These are phyloP conservation scores for Drosophila acutilabella DNA, from an alignment of 2,888 invertebrate genomes.

Conservation along the genomic window DNA sequence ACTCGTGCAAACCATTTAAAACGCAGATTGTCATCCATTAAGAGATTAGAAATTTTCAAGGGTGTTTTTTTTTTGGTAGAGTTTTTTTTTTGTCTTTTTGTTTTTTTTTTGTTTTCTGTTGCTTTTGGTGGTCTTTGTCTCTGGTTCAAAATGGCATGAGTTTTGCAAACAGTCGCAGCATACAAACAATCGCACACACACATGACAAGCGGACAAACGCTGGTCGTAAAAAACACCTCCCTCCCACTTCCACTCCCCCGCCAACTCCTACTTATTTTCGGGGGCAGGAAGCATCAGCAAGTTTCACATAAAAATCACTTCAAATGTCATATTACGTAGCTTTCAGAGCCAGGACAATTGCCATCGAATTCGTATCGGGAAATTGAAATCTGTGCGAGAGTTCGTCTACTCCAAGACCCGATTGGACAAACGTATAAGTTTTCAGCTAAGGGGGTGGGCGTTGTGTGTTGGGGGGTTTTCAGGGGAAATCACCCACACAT, in stretches of 20 bases:
- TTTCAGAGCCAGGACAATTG: constrained; percentile 71
- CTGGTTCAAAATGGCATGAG: constrained; percentile 64
- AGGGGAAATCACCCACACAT: constrained; percentile 57
- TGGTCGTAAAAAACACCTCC: constrained; percentile 63
- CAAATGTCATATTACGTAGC: constrained; percentile 79
- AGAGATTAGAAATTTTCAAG: constrained; percentile 81
- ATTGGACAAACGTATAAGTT: constrained; percentile 72
- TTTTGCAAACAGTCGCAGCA: constrained; percentile 73
- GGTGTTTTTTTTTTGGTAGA: constrained; percentile 54
- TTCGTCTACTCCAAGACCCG: constrained; percentile 41
- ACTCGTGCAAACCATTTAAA: constrained; percentile 79
- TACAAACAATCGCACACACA: constrained; percentile 46
- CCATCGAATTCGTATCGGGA: constrained; percentile 77
- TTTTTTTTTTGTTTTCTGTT: constrained; percentile 23
- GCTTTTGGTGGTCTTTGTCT: constrained; percentile 69
- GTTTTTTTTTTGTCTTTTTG: constrained; percentile 22
- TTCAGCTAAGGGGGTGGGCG: constrained; percentile 20
- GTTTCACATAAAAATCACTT: constrained; percentile 81
- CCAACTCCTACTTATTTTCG: constrained; percentile 19
- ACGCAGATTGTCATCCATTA: constrained; percentile 82
- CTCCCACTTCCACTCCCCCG: no score
- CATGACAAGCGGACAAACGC: constrained; percentile 38
- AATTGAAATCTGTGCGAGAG: constrained; percentile 77
- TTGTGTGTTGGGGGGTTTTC: background rate
- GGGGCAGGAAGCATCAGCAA: constrained; percentile 78